Conservation (phyloP, 1,140 invertebrate species). For the Zaprionus inermis region DNA sequence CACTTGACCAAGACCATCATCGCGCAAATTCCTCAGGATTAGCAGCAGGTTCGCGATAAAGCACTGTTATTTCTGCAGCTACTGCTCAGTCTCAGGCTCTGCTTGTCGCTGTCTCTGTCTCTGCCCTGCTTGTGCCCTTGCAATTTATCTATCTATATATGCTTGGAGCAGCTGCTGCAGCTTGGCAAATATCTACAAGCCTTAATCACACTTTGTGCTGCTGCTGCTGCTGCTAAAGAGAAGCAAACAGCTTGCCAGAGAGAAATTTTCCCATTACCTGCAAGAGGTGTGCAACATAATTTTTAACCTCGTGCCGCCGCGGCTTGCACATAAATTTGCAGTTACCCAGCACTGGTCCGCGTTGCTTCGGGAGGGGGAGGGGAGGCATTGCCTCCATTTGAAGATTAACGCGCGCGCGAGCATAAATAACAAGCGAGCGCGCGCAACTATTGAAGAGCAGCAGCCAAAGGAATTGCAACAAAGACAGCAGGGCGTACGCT, state of each 20-base stretch:
- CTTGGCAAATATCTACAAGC: conserved; percentile 53
- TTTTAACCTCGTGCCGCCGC: conserved; percentile 55
- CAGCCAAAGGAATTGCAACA: conserved; percentile 27
- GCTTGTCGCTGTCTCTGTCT: neutral
- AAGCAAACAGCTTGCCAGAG: conserved; percentile 27
- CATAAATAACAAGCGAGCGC: conserved; percentile 61
- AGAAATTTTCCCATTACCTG: conserved; percentile 50
- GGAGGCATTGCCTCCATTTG: conserved; percentile 34
- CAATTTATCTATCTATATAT: conserved; percentile 26
- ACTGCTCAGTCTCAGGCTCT: neutral
- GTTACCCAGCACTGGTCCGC: conserved; percentile 31
- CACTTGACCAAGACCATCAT: neutral
- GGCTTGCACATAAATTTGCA: conserved; percentile 59
- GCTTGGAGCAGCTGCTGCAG: conserved; percentile 9
- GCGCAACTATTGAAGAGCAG: conserved; percentile 53
- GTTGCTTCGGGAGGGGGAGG: neutral
- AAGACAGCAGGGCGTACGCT: conserved; percentile 5
- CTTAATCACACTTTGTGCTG: conserved; percentile 60
- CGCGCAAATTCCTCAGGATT: conserved; percentile 26
- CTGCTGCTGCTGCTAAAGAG: conserved; percentile 15
- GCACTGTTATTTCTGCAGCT: conserved; percentile 1
- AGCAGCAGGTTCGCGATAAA: conserved; percentile 4
- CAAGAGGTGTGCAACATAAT: conserved; percentile 58
- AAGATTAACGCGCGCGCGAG: conserved; percentile 56
- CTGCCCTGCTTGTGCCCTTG: neutral